Evolutionary conservation across 2,888 invertebrate species (phyloP).

Genomic region (Stenodera caucasica): DNA sequence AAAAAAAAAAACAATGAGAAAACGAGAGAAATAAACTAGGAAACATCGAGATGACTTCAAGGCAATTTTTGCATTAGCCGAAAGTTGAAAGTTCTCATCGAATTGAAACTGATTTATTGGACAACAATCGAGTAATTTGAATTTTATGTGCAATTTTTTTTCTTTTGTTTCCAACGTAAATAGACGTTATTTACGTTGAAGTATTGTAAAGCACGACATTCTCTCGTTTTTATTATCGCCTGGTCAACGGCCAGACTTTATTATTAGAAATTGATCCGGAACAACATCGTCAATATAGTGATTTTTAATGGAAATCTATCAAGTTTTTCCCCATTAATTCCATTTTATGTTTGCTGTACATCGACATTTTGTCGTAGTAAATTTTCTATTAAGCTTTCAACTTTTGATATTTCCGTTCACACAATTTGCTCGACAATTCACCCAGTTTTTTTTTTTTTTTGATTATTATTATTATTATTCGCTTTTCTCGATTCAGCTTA

Average conservation of each 20-base stretch:
- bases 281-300: too few species aligned
- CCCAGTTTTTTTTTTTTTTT: background rate
- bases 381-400: background rate
- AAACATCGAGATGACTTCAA: background rate
- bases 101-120: too few species aligned
- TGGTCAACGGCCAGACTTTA: too few species aligned
- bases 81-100: background rate
- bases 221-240: too few species aligned
- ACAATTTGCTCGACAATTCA: background rate
- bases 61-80: background rate
- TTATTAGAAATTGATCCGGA: too few species aligned
- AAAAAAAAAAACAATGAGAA: background rate
- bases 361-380: background rate
- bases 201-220: too few species aligned
- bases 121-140: too few species aligned
- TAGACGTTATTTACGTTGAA: too few species aligned
- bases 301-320: background rate
- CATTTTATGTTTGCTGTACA: background rate
- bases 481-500: background rate
- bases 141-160: too few species aligned
- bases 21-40: background rate
- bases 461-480: background rate
- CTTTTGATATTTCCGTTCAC: conserved; percentile 4
- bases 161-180: too few species aligned
- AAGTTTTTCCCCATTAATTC: background rate